A percentile compares a stretch with the other conserved stretches of the same genome.
Evolutionary conservation across 2,797 vertebrate species (phyloP).

Genomic region (Spinus pinus): DNA sequence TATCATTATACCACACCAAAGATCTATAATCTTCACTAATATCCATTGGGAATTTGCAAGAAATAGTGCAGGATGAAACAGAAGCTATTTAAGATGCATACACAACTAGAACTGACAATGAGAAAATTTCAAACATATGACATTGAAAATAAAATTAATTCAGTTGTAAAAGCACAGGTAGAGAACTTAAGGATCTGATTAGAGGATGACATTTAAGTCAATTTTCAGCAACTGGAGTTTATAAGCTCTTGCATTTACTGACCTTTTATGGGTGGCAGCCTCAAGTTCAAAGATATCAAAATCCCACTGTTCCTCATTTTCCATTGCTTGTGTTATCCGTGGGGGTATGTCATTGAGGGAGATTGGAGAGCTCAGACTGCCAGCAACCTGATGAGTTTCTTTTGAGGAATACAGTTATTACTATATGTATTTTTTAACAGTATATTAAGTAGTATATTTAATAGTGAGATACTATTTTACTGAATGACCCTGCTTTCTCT

Average conservation of each 20-base stretch:
- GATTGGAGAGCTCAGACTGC: conserved; percentile 80
- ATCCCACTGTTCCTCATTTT: conserved; percentile 93
- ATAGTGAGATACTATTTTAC: not conserved
- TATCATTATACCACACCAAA: not conserved
- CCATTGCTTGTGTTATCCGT: conserved; percentile 89
- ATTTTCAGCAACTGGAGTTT: not conserved
- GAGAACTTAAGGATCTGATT: not conserved
- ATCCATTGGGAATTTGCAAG: not conserved
- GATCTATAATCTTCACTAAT: not conserved
- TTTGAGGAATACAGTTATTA: not conserved
- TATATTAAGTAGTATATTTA: not conserved
- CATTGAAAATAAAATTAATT: conserved; percentile 4
- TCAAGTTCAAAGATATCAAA: conserved; percentile 95
- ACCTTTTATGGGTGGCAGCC: conserved; percentile 92
- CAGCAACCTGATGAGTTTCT: conserved; percentile 85
- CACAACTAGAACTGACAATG: not conserved
- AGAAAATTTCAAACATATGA: not conserved
- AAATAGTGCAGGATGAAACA: not conserved
- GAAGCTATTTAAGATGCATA: not conserved
- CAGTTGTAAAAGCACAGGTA: not conserved
- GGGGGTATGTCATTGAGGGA: conserved; percentile 90
- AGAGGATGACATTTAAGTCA: conserved; percentile 13
- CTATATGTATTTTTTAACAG: not conserved
- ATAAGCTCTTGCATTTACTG: conserved; percentile 30
- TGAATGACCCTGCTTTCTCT: not conserved